Evolutionary conservation across 2,888 invertebrate genomes (phyloP), one percentile per base, ranked within the genome.

Genomic region (Lasioglossum villosulum): DNA sequence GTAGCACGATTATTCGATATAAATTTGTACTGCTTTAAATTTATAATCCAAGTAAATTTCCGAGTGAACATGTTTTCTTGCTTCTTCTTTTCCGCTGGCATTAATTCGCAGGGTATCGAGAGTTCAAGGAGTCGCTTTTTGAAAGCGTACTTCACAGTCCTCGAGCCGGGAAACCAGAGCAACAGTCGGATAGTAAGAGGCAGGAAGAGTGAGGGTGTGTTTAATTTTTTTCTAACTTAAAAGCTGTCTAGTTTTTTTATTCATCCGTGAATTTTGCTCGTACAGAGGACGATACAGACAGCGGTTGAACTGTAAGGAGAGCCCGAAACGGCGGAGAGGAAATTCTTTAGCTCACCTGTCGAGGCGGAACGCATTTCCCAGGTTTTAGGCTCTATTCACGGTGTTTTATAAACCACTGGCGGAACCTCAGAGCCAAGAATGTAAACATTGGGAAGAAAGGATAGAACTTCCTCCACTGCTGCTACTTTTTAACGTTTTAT

Each of bases 211-310:
- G 23, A 71, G n/a, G 27, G 52, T n/a, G 48, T 8, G 66, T 66
- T 39, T 37, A 78, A 83, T 83, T 84, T 84, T 63, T 76, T 70
- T 59, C 37, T n/a, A 27, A 56, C 71, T 63, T 4, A 48, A 75
- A 79, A 83, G 75, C 75, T 66, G 74, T 59, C 71, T 52, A 83
- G 75, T 72, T 79, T 56, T 52, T 56, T 75, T 71, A 72, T 84
- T 75, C 75, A 48, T 66, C 14, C 30, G 79, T 52, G 63, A 45
- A 83, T 52, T 75, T 52, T 56, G 42, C 52, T 37, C 34, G 56
- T 37, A 14, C 34, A 14, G 37, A 14, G 12, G n/a, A 34, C 10
- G 48, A 59, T 12, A 16, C 48, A 59, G 70, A 59, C 14, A 1
- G 63, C 23, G 16, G 12, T 10, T 52, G 52, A n/a, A 45, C 37